Conservation (phyloP, 2,113 vertebrate species). For the Peromyscus californicus region DNA sequence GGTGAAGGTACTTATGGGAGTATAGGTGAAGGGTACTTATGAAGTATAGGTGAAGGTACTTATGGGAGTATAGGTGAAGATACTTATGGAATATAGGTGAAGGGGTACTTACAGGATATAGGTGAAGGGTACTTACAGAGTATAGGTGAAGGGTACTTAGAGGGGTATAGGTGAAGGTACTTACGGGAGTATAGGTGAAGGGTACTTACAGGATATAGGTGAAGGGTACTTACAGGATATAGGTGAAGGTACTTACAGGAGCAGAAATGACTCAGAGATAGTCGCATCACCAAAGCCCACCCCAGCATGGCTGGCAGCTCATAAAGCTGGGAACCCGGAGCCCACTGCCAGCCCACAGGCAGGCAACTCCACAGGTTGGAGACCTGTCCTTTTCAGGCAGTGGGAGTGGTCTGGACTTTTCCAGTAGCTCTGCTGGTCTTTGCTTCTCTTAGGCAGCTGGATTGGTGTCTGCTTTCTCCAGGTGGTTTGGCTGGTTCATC, state of each 20-base stretch:
- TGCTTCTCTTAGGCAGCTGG: neutral
- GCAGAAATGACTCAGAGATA: neutral
- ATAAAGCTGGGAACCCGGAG: neutral
- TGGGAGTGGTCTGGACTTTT: neutral
- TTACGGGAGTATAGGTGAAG: too few species aligned
- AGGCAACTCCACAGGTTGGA: neutral
- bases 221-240: too few species aligned
- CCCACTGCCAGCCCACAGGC: neutral
- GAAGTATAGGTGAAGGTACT: too few species aligned
- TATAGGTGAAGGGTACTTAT: too few species aligned
- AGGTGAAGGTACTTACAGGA: too few species aligned
- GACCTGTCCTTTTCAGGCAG: neutral
- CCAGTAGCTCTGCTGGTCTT: neutral
- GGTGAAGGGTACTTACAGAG: neutral
- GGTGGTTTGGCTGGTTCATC: neutral
- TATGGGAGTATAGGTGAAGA: too few species aligned
- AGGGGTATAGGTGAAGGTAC: too few species aligned
- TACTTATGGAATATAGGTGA: too few species aligned
- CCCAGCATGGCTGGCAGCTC: neutral
- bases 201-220: too few species aligned
- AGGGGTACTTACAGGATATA: too few species aligned
- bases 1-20: too few species aligned
- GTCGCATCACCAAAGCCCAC: neutral
- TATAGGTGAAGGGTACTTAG: too few species aligned
- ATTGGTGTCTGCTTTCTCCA: neutral